phyloP scores from a whole-genome alignment of 2,113 vertebrate genomes.

The Paracanthobrama guichenoti region DNA sequence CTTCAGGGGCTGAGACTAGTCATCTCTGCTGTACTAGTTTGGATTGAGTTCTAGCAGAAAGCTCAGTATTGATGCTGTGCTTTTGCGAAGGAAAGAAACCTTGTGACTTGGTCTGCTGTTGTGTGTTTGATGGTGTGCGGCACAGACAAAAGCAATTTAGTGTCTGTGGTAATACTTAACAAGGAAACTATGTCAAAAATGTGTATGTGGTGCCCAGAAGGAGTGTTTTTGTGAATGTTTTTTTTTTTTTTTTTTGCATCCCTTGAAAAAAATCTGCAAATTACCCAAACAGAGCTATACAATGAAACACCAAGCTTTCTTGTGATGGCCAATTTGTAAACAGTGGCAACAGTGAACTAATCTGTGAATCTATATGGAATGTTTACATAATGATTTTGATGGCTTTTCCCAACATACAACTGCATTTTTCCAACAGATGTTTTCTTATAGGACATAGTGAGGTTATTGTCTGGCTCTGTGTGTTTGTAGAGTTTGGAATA shows the following conservation, averaged over 20 bases:
- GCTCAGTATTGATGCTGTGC: neutral
- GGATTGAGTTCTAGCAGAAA: neutral
- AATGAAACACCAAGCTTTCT: slow-evolving; percentile 18
- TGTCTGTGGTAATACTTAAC: slow-evolving; percentile 52
- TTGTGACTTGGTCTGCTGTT: slow-evolving; percentile 19
- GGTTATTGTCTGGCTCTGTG: neutral
- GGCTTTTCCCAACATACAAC: neutral
- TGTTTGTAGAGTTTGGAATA: neutral
- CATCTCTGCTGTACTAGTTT: neutral
- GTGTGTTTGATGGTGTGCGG: slow-evolving; percentile 25
- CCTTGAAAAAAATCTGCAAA: slow-evolving; percentile 7
- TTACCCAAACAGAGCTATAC: neutral
- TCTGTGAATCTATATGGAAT: neutral
- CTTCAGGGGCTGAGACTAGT: neutral
- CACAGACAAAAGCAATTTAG: slow-evolving; percentile 53
- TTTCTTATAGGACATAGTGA: slow-evolving; percentile 1
- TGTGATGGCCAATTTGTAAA: slow-evolving; percentile 31
- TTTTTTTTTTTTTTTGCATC: neutral
- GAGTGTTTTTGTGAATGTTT: slow-evolving; percentile 45
- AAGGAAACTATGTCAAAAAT: slow-evolving; percentile 58
- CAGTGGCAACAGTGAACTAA: slow-evolving; percentile 23
- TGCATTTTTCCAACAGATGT: slow-evolving; percentile 14
- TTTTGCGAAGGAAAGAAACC: neutral
- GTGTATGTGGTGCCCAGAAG: slow-evolving; percentile 42
- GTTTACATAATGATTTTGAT: neutral